Evolutionary conservation across 2,888 invertebrate genomes (phyloP).

Genomic region (Ornithoptera alexandrae): DNA sequence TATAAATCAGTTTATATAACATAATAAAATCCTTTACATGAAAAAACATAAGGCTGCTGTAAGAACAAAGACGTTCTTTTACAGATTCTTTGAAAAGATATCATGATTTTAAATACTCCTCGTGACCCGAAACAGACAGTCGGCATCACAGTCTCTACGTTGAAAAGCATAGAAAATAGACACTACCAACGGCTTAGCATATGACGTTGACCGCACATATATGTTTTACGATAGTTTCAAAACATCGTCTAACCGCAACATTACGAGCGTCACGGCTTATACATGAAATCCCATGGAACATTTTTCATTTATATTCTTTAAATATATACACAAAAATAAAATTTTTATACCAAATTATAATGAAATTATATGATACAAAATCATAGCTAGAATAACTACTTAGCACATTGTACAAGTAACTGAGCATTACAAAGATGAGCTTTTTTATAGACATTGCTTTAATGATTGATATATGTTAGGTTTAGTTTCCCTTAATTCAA

Average conservation of each 20-base stretch:
- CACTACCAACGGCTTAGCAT: neutral
- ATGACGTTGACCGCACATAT: neutral
- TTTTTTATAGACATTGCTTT: too few species aligned
- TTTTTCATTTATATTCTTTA: neutral
- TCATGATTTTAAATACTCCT: neutral
- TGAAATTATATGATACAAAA: too few species aligned
- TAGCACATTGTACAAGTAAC: too few species aligned
- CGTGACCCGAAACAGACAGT: neutral
- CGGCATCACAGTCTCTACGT: conserved; percentile 1
- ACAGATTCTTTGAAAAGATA: neutral
- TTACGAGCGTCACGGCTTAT: neutral
- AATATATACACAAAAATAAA: neutral
- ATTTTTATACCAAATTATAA: neutral
- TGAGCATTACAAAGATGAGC: too few species aligned
- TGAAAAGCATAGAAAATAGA: neutral
- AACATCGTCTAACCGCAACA: neutral
- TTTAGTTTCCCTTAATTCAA: too few species aligned
- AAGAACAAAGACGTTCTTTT: neutral
- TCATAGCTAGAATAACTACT: too few species aligned
- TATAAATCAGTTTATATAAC: neutral
- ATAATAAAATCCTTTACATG: neutral
- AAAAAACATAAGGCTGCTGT: neutral
- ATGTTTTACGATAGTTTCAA: conserved; percentile 3
- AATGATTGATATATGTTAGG: too few species aligned
- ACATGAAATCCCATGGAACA: neutral